phyloP scores from a whole-genome alignment of 2,113 vertebrate genomes.

The Ctenodactylus gundi region DNA sequence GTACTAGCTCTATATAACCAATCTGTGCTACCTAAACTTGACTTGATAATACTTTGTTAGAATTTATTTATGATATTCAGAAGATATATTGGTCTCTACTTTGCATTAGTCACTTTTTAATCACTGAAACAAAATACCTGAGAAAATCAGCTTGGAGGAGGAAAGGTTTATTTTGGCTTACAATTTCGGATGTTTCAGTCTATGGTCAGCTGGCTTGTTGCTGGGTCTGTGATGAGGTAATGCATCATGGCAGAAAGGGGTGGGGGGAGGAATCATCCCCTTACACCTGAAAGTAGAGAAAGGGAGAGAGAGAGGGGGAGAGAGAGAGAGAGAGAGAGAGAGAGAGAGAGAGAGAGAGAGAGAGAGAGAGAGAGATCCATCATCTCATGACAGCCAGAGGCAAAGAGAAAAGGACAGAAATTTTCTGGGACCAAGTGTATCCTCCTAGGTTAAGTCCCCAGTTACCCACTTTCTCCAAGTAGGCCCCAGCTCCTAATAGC shows the following conservation, averaged over 20 bases:
- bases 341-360: too few relatives aligned
- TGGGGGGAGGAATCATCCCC: too few relatives aligned
- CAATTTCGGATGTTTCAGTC: neutral
- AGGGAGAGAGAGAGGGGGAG: too few relatives aligned
- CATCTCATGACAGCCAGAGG: too few relatives aligned
- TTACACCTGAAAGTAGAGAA: too few relatives aligned
- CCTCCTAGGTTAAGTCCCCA: neutral
- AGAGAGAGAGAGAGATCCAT: too few relatives aligned
- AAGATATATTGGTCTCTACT: neutral
- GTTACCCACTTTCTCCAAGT: neutral
- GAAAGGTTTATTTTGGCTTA: neutral
- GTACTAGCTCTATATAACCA: neutral
- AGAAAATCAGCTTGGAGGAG: neutral
- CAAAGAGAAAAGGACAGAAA: too few relatives aligned
- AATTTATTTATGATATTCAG: neutral
- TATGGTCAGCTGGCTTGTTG: neutral
- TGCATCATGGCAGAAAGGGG: too few relatives aligned
- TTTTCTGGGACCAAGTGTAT: neutral
- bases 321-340: too few relatives aligned
- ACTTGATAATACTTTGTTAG: neutral
- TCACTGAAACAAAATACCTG: neutral
- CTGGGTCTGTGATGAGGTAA: neutral
- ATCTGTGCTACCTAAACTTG: neutral
- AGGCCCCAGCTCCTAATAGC: neutral
- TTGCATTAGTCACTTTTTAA: neutral